Conservation (phyloP, 2,113 vertebrate genomes). For the Onychostoma macrolepis region DNA sequence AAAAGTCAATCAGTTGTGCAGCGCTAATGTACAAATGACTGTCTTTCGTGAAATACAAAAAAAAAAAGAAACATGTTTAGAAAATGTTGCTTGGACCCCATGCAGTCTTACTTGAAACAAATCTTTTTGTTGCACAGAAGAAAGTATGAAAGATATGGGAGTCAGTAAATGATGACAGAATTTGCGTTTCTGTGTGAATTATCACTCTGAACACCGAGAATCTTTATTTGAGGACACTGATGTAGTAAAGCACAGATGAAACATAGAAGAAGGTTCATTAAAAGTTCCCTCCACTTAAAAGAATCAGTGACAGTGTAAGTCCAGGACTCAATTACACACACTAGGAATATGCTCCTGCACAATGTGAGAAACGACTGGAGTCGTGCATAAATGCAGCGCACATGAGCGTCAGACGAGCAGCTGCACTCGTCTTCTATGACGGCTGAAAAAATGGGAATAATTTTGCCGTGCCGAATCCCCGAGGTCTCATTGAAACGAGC, state of each 20-base stretch:
- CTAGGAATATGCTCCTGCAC: neutral
- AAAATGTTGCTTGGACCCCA: too few species aligned
- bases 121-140: too few species aligned
- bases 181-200: neutral
- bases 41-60: too few species aligned
- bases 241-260: neutral
- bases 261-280: neutral
- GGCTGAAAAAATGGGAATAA: constrained; percentile 14
- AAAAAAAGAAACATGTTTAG: too few species aligned
- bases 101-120: too few species aligned
- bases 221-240: neutral
- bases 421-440: neutral
- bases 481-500: constrained; percentile 18
- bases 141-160: neutral
- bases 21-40: too few species aligned
- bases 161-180: neutral
- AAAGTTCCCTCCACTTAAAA: neutral
- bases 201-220: neutral
- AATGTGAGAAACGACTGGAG: neutral
- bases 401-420: neutral
- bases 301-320: neutral
- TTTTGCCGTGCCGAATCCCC: constrained; percentile 1
- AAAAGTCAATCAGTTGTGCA: too few species aligned
- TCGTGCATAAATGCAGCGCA: neutral
- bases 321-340: neutral